These are phyloP conservation scores for Seriola aureovittata DNA, from an alignment of 2,113 vertebrate species.

Conservation along the genomic window DNA sequence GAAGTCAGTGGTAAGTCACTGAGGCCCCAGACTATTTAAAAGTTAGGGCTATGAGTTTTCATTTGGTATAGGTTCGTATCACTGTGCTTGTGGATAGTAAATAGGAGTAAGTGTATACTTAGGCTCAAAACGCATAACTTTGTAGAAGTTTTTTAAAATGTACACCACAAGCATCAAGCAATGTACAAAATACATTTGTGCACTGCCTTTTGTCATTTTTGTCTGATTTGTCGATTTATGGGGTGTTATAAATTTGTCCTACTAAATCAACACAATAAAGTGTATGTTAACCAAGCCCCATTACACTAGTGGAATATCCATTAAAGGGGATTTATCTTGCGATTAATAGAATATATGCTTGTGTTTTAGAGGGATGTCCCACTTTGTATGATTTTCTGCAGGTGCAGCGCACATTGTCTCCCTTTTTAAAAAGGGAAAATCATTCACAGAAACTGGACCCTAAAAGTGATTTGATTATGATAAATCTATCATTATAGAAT, in stretches of 20 bases:
- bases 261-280: background rate
- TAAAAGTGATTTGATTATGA: background rate
- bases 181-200: background rate
- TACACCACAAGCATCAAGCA: background rate
- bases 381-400: background rate
- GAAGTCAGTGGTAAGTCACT: constrained; percentile 91
- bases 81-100: background rate
- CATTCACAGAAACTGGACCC: background rate
- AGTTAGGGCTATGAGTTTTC: background rate
- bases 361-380: background rate
- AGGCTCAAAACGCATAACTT: background rate
- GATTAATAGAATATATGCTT: background rate
- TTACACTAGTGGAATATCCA: too few relatives aligned
- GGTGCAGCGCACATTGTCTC: background rate
- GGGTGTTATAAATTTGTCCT: background rate
- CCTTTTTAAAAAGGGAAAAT: background rate
- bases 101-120: background rate
- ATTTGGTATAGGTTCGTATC: background rate
- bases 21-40: background rate
- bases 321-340: background rate
- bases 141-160: background rate
- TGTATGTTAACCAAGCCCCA: background rate
- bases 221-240: background rate
- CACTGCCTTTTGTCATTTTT: background rate
- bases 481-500: background rate